Evolutionary conservation across 2,888 invertebrate species (phyloP).

Genomic region (Phaedon cochleariae): DNA sequence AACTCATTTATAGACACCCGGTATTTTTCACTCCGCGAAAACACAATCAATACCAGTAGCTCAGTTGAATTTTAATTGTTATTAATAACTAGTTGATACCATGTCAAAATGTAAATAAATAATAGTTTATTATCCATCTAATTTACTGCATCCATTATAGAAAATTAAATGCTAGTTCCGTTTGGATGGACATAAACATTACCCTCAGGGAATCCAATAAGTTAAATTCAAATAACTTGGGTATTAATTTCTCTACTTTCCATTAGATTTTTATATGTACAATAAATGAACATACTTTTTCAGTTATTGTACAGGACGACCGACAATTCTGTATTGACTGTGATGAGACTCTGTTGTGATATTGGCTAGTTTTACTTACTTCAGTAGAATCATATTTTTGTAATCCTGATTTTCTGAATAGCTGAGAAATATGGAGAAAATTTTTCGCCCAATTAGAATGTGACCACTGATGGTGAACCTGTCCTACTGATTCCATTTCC

Average conservation of each 20-base stretch:
- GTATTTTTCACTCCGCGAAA: no score
- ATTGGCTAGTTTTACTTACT: no score
- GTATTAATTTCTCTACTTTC: not conserved
- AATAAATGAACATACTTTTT: not conserved
- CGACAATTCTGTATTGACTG: no score
- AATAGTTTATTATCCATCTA: not conserved
- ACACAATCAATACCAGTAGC: not conserved
- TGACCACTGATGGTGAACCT: no score
- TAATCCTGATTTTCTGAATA: no score
- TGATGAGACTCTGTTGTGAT: no score
- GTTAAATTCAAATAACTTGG: not conserved
- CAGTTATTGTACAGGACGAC: no score
- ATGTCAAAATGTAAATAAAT: not conserved
- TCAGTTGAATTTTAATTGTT: not conserved
- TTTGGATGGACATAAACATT: not conserved
- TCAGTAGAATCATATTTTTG: no score
- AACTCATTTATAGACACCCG: no score
- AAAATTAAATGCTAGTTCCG: not conserved
- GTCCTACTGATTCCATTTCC: no score
- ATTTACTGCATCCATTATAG: not conserved
- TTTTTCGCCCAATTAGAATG: no score
- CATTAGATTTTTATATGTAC: not conserved
- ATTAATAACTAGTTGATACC: not conserved
- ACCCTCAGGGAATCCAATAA: not conserved
- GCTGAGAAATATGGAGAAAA: no score